Conservation (phyloP, 2,888 invertebrate species). For the Hypomecis atomaria region DNA sequence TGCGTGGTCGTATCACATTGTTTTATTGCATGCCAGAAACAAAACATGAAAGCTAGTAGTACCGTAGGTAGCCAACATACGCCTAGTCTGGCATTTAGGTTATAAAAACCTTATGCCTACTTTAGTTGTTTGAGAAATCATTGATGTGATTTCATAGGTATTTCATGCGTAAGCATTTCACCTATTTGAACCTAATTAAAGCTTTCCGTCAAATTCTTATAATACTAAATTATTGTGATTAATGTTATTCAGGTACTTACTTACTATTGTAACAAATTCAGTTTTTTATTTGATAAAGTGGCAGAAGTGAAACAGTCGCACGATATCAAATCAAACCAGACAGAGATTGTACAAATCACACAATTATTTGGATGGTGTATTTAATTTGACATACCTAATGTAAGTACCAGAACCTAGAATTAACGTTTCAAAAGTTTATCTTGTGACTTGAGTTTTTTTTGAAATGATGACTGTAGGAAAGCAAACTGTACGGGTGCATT, state of each 20-base stretch:
- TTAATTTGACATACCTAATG: no score
- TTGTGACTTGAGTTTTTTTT: no score
- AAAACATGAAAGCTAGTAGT: slow-evolving; percentile 51
- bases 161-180: slow-evolving; percentile 25
- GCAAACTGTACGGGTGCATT: no score
- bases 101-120: slow-evolving; percentile 26
- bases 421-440: no score
- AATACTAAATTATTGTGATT: slow-evolving; percentile 1
- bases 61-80: slow-evolving; percentile 41
- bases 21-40: slow-evolving; percentile 59
- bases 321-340: no score
- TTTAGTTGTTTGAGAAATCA: slow-evolving; percentile 18
- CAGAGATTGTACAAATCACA: no score
- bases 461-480: no score
- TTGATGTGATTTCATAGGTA: slow-evolving; percentile 21
- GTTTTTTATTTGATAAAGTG: neutral
- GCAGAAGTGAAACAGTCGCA: no score
- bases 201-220: slow-evolving; percentile 23
- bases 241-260: no score
- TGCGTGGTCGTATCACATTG: slow-evolving; percentile 54
- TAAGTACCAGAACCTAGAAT: no score
- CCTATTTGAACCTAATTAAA: slow-evolving; percentile 31
- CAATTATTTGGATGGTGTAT: no score
- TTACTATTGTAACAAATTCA: neutral
- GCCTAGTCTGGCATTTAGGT: neutral